Conservation (phyloP, 2,888 invertebrate species). For the Metacarcinus magister region DNA sequence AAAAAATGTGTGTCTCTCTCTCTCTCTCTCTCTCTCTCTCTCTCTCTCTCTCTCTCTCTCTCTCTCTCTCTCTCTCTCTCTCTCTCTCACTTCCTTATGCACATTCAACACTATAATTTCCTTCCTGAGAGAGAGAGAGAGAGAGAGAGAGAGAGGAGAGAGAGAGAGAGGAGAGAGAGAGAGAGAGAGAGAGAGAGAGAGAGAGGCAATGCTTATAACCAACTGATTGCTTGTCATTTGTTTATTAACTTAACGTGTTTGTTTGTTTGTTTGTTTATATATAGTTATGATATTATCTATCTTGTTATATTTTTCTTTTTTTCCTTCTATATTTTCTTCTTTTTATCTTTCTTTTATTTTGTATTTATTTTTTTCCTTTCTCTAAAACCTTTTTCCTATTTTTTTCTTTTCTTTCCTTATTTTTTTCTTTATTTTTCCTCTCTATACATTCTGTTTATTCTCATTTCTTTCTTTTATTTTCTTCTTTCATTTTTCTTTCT, state of each 20-base stretch:
- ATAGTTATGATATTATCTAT: background rate
- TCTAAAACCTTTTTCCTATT: background rate
- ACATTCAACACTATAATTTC: too few species aligned
- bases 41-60: too few species aligned
- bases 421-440: background rate
- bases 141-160: constrained; percentile 47
- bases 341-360: too few species aligned
- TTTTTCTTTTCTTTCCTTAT: background rate
- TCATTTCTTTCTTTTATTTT: constrained; percentile 7
- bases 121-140: background rate
- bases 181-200: constrained; percentile 52
- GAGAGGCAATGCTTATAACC: background rate
- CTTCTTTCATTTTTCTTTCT: background rate
- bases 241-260: background rate
- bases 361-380: background rate
- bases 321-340: too few species aligned
- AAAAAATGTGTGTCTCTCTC: too few species aligned
- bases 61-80: too few species aligned
- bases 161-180: constrained; percentile 50
- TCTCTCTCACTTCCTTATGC: too few species aligned
- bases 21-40: too few species aligned
- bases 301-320: too few species aligned
- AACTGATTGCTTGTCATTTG: background rate
- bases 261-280: background rate
- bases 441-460: background rate